phyloP scores from a whole-genome alignment of 2,888 invertebrate genomes.

The Leucozona laternaria region DNA sequence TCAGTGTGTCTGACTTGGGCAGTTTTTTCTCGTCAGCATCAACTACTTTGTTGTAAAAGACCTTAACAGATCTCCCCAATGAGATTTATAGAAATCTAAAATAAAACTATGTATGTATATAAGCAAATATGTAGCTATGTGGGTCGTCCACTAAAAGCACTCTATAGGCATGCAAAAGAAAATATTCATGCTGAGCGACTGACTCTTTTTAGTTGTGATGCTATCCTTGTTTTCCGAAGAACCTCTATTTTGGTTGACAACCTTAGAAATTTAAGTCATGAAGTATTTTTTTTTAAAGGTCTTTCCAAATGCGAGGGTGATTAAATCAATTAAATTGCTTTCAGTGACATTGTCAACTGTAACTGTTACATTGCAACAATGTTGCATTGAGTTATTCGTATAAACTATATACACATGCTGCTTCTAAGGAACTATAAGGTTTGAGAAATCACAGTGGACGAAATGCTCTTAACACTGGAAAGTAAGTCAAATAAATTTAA shows the following conservation, averaged over 20 bases:
- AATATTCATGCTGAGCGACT: slow-evolving; percentile 28
- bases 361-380: slow-evolving; percentile 41
- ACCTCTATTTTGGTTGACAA: slow-evolving; percentile 7
- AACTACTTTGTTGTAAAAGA: slow-evolving; percentile 33
- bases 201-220: not conserved
- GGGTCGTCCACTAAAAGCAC: not conserved
- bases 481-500: slow-evolving; percentile 1
- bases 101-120: too few relatives aligned
- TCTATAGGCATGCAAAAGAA: not conserved
- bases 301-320: slow-evolving; percentile 35
- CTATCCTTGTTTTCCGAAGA: slow-evolving; percentile 12
- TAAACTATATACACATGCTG: too few relatives aligned
- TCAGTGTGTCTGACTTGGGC: slow-evolving; percentile 22
- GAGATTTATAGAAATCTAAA: not conserved
- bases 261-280: slow-evolving; percentile 46
- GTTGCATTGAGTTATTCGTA: slow-evolving; percentile 21
- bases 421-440: not conserved
- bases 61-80: not conserved
- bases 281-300: slow-evolving; percentile 2
- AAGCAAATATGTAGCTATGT: too few relatives aligned
- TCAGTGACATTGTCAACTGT: slow-evolving; percentile 5
- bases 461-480: slow-evolving; percentile 7
- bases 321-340: slow-evolving; percentile 58
- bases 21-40: slow-evolving; percentile 6
- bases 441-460: not conserved